Conservation (phyloP, 2,797 vertebrate genomes). For the Pipistrellus pipistrellus region DNA sequence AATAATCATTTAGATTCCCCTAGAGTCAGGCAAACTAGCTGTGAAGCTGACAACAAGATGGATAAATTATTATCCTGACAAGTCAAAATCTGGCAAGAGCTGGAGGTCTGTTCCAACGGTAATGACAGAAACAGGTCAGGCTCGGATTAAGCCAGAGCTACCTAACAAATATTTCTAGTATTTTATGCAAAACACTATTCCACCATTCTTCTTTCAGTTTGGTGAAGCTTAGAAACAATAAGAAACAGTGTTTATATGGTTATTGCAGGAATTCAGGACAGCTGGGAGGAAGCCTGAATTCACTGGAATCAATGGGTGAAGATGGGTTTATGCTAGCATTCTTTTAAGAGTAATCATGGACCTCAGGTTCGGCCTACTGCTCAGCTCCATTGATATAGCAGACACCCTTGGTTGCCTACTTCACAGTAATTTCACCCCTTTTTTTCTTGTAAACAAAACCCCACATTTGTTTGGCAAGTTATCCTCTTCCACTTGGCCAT, state of each 20-base stretch:
- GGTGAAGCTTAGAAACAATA: constrained; percentile 68
- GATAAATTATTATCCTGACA: constrained; percentile 83
- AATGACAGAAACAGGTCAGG: constrained; percentile 83
- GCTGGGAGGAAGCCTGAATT: constrained; percentile 2
- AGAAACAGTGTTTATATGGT: constrained; percentile 52
- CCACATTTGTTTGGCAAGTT: constrained; percentile 34
- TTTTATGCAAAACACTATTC: constrained; percentile 77
- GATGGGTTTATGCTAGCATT: constrained; percentile 52
- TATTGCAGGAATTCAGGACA: constrained; percentile 39
- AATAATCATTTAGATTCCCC: constrained; percentile 75
- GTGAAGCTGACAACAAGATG: constrained; percentile 80
- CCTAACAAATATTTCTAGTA: constrained; percentile 77
- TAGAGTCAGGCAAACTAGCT: constrained; percentile 77
- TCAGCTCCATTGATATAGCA: background rate
- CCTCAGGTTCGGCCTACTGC: constrained; percentile 33
- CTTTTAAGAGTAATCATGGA: constrained; percentile 53
- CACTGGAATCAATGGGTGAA: background rate
- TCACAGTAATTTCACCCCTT: background rate
- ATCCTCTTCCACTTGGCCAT: background rate
- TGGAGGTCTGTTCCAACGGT: constrained; percentile 50
- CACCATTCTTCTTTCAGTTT: constrained; percentile 46
- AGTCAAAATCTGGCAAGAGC: constrained; percentile 76
- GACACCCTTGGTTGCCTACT: background rate
- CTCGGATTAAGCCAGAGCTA: constrained; percentile 63
- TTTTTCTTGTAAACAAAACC: constrained; percentile 7